phyloP scores from a whole-genome alignment of 2,797 vertebrate species.

The Falco cherrug region DNA sequence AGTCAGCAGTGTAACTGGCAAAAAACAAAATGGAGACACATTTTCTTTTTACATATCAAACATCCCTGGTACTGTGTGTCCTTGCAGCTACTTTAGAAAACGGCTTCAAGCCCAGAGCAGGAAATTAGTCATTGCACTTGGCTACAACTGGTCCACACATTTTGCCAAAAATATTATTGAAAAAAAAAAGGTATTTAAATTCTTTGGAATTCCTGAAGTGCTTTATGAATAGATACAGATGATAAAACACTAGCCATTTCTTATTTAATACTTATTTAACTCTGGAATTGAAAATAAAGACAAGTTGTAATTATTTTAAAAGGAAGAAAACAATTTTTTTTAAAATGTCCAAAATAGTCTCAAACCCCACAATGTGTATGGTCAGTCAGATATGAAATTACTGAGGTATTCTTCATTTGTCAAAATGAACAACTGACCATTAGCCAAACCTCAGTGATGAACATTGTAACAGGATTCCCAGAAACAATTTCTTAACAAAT shows the following conservation, averaged over 20 bases:
- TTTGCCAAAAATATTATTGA: background rate
- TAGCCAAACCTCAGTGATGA: background rate
- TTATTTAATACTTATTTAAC: background rate
- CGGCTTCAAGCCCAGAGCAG: background rate
- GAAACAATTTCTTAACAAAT: background rate
- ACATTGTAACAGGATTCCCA: background rate
- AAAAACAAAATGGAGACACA: background rate
- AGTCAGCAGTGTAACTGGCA: background rate
- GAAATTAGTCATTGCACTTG: slow-evolving; percentile 43
- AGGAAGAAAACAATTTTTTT: background rate
- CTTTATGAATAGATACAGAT: background rate
- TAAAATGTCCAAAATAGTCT: background rate
- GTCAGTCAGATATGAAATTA: background rate
- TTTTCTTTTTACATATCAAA: background rate
- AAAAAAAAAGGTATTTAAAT: background rate
- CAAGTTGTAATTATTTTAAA: background rate
- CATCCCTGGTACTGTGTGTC: background rate
- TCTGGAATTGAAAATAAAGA: background rate
- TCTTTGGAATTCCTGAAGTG: background rate
- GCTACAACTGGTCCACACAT: background rate
- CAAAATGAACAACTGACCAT: background rate
- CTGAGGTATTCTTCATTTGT: background rate
- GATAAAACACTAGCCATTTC: background rate
- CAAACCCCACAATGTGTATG: background rate
- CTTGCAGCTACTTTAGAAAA: background rate